phyloP scores from a whole-genome alignment of 1,140 invertebrate species.

The Batillaria attramentaria region DNA sequence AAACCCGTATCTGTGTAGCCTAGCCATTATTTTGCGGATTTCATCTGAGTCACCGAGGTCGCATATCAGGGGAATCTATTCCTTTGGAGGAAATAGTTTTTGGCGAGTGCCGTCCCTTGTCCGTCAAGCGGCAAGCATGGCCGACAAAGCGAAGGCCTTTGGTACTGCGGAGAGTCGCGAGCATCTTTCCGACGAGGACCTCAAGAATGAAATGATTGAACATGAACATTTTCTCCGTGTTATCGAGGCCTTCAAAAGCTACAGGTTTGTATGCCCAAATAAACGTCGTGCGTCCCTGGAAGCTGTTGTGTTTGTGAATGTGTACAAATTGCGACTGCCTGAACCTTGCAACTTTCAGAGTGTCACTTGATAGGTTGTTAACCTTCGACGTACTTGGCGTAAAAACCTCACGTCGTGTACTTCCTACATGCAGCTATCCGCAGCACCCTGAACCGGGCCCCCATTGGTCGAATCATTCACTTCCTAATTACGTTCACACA shows the following conservation, averaged over 20 bases:
- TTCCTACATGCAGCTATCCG: not conserved
- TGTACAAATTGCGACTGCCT: not conserved
- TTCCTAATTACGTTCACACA: too few relatives aligned
- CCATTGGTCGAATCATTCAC: too few relatives aligned
- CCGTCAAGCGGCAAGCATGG: not conserved
- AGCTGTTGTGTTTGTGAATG: not conserved
- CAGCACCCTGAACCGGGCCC: not conserved
- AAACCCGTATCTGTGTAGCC: too few relatives aligned
- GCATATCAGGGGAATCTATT: not conserved
- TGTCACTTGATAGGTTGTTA: constrained; percentile 56
- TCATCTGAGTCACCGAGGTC: too few relatives aligned
- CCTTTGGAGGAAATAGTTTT: not conserved
- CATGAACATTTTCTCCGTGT: constrained; percentile 84
- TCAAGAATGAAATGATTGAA: constrained; percentile 71
- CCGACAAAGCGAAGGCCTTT: not conserved
- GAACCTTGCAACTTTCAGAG: not conserved
- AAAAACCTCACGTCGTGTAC: not conserved
- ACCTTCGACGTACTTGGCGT: constrained; percentile 7
- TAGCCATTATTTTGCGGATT: too few relatives aligned
- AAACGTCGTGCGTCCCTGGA: constrained; percentile 10
- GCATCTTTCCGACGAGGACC: not conserved
- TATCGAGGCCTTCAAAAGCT: constrained; percentile 84
- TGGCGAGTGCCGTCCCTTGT: not conserved
- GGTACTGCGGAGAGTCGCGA: not conserved
- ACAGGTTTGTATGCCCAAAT: constrained; percentile 77